These are phyloP conservation scores for Phenganax stokvisi DNA, from an alignment of 92 coral and sea anemone genomes.

Conservation along the genomic window DNA sequence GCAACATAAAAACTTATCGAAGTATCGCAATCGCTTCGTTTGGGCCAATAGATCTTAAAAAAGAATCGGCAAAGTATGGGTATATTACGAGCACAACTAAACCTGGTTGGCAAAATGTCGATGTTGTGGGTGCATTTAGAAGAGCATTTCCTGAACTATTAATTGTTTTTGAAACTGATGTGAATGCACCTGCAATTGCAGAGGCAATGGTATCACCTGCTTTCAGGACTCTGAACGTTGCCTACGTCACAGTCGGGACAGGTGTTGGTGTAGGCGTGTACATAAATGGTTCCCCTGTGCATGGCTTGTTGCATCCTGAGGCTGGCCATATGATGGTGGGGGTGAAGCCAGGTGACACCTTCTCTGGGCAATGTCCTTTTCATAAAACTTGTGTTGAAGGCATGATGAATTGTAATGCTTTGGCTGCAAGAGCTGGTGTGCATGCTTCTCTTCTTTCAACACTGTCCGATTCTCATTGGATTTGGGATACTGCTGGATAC, in stretches of 20 bases:
- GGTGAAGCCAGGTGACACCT: constrained; percentile 65
- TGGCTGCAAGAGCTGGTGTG: constrained; percentile 70
- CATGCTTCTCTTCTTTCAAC: constrained; percentile 49
- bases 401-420: constrained; percentile 75
- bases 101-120: constrained; percentile 60
- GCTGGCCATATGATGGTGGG: constrained; percentile 84
- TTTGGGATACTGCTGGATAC: constrained; percentile 88
- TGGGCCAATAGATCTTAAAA: constrained; percentile 80
- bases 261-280: constrained; percentile 86
- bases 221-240: constrained; percentile 50
- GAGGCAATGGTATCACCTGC: constrained; percentile 40
- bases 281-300: constrained; percentile 70
- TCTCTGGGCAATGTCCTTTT: constrained; percentile 67
- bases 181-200: constrained; percentile 83
- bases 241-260: constrained; percentile 79
- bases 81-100: constrained; percentile 79
- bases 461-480: constrained; percentile 60
- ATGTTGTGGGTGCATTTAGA: constrained; percentile 60
- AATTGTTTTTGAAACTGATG: constrained; percentile 76
- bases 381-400: constrained; percentile 87
- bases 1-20: constrained; percentile 41
- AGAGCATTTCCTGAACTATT: constrained; percentile 56
- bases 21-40: constrained; percentile 87
- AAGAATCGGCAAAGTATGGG: constrained; percentile 67
- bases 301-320: constrained; percentile 91